Conservation (phyloP, 2,888 invertebrate genomes). For the Drosophila falleni region DNA sequence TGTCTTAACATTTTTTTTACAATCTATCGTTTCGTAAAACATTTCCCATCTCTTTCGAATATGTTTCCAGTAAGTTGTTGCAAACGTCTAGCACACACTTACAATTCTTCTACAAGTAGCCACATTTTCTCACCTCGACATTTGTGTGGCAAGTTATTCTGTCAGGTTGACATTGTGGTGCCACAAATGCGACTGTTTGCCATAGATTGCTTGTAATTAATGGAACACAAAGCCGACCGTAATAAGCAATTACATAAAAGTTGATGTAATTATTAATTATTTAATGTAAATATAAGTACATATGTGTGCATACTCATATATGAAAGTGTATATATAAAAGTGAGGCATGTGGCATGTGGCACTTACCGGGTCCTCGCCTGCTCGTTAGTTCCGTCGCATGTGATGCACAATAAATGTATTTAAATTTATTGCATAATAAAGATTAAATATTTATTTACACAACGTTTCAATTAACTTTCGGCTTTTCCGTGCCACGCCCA, state of each 20-base stretch:
- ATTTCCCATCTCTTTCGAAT: background rate
- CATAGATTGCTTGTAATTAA: constrained; percentile 41
- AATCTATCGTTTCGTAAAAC: no score
- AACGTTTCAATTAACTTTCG: constrained; percentile 81
- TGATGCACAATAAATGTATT: constrained; percentile 76
- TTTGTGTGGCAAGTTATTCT: constrained; percentile 14
- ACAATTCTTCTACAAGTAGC: background rate
- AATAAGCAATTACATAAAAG: constrained; percentile 78
- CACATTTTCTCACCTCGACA: background rate
- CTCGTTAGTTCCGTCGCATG: constrained; percentile 34
- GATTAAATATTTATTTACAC: constrained; percentile 82
- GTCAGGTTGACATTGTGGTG: background rate
- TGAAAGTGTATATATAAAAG: constrained; percentile 46
- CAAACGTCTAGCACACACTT: background rate
- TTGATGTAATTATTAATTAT: constrained; percentile 81
- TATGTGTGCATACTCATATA: background rate
- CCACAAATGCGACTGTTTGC: constrained; percentile 18
- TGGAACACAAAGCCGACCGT: constrained; percentile 50
- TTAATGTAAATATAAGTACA: constrained; percentile 59
- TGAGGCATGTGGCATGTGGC: constrained; percentile 21
- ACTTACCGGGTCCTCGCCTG: constrained; percentile 8
- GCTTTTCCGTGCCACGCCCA: constrained; percentile 58
- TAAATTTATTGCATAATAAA: constrained; percentile 82
- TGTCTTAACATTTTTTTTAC: no score
- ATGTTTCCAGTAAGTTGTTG: background rate